Conservation (phyloP, 2,113 vertebrate species). For the Rhynchopsitta pachyrhyncha region DNA sequence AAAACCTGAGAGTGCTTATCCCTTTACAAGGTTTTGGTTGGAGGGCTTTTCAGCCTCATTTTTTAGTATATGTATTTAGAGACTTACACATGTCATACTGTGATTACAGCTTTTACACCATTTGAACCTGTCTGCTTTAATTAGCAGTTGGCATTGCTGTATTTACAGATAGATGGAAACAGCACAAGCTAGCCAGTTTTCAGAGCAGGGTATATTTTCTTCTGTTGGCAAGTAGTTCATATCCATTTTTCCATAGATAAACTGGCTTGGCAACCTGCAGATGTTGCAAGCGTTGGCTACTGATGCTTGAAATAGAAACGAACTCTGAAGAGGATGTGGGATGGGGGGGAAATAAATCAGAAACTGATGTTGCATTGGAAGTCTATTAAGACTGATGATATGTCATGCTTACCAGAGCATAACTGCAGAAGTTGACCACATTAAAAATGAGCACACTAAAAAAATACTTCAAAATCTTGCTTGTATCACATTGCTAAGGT, state of each 20-base stretch:
- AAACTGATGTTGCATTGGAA: constrained; percentile 15
- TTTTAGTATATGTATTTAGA: not conserved
- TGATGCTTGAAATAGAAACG: constrained; percentile 64
- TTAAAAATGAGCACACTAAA: constrained; percentile 9
- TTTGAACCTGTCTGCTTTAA: constrained; percentile 26
- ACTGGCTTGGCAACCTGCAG: constrained; percentile 52
- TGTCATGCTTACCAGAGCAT: fast-evolving
- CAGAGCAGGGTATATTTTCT: not conserved
- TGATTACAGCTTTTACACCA: not conserved
- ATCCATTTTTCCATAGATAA: constrained; percentile 33
- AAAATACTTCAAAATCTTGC: not conserved
- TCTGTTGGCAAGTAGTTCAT: not conserved
- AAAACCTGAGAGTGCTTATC: not conserved
- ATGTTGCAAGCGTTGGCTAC: constrained; percentile 37
- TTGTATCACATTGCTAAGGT: not conserved
- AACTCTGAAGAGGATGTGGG: not conserved
- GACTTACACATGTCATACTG: not conserved
- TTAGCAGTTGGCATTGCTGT: not conserved
- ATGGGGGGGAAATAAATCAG: constrained; percentile 40
- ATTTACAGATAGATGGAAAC: not conserved
- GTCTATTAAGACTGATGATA: constrained; percentile 30
- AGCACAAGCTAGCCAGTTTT: not conserved
- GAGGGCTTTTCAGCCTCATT: not conserved
- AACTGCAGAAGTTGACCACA: not conserved
- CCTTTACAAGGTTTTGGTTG: not conserved